These are phyloP conservation scores for Microctonus aethiopoides DNA, from an alignment of 2,888 invertebrate species.

Conservation along the genomic window DNA sequence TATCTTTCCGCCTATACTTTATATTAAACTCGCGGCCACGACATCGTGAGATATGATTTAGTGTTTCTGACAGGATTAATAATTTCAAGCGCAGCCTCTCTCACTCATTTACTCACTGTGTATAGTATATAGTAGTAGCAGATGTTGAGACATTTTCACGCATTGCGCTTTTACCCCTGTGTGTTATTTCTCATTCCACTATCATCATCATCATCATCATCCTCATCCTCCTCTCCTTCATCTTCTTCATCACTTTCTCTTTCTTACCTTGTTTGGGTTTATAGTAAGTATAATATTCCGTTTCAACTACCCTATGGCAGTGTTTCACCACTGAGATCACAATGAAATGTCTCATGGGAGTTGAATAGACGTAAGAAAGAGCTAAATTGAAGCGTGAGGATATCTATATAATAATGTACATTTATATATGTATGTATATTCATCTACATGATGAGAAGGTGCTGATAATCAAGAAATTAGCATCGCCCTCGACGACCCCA, in stretches of 20 bases:
- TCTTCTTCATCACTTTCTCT: not conserved
- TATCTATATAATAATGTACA: no score
- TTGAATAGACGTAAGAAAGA: not conserved
- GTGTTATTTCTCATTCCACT: slow-evolving; percentile 41
- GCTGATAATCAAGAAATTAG: slow-evolving; percentile 42
- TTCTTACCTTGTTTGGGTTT: not conserved
- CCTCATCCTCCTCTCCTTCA: not conserved
- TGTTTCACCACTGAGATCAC: slow-evolving; percentile 11
- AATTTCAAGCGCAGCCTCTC: slow-evolving; percentile 52
- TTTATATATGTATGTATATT: no score
- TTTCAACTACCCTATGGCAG: slow-evolving; percentile 11
- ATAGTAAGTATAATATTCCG: not conserved
- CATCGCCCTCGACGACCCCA: slow-evolving; percentile 31
- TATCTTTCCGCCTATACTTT: slow-evolving; percentile 32
- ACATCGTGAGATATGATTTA: slow-evolving; percentile 56
- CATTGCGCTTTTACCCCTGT: slow-evolving; percentile 30
- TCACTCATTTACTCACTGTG: slow-evolving; percentile 35
- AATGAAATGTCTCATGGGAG: slow-evolving; percentile 10
- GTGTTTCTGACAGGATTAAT: slow-evolving; percentile 63
- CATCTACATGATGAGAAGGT: slow-evolving; percentile 27
- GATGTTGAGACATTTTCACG: slow-evolving; percentile 63
- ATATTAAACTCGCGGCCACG: slow-evolving; percentile 5
- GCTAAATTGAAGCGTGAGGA: not conserved
- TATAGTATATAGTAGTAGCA: no score
- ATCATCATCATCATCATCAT: not conserved